Evolutionary conservation across 1,140 invertebrate species (phyloP), one percentile per base, ranked within the genome.

Genomic region (Artemia franciscana): DNA sequence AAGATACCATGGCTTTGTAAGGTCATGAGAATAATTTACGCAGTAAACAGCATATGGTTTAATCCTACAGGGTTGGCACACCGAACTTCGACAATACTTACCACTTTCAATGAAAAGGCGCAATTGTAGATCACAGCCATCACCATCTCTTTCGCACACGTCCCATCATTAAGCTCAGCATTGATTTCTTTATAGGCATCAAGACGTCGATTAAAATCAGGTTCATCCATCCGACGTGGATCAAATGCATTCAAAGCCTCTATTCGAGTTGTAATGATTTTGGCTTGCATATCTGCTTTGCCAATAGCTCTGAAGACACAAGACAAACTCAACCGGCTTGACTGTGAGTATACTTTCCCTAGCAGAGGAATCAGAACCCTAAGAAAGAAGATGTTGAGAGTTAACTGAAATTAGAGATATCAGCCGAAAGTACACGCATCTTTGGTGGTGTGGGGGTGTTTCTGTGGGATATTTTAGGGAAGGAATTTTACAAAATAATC

Each of bases 211-310:
- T 86, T 80, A 69, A 87, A 92, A 73, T 97, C 91, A 0, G 92
- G 89, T 69, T 96, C 91, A 65, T 95, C 91, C 5, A 94, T 77
- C 79, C 86, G 86, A 62, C 81, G 80, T 23, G 77, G 74, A 73
- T 95, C 85, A 77, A 81, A 94, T 0, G 91, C 80, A 75, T 96
- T 96, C 28, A 97, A 75, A 68, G 85, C 77, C 4, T 68, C 68
- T 5, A 88, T 71, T 5, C 85, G 65, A 4, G 77, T 67, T 4
- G 78, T 74, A 39, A 76, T 71, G 28, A 67, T 65, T 24, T 63
- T 58, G 61, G 70, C 67, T 72, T 78, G 69, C 60, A 75, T 51
- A 60, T 68, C 62, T n/a, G 30, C 63, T 25, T 62, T 24, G 23
- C 67, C 64, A 30, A 72, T 66, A 0, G 62, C 68, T 63, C 60